Evolutionary conservation across 2,888 invertebrate genomes (phyloP).

Genomic region (Pocota personata): DNA sequence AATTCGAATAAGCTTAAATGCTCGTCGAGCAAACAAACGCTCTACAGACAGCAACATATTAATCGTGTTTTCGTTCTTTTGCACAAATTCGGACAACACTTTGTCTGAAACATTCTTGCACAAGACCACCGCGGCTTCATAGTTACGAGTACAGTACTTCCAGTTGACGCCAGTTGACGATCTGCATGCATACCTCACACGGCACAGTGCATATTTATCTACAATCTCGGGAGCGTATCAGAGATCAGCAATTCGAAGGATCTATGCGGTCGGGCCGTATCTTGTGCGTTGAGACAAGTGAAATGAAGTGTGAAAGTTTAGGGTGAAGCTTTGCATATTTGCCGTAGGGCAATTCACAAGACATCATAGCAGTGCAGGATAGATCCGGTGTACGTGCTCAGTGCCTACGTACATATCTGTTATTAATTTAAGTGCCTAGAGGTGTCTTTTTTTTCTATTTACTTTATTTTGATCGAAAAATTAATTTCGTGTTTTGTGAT

Average conservation of each 20-base stretch:
- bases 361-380: neutral
- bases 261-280: neutral
- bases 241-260: slow-evolving; percentile 9
- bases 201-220: slow-evolving; percentile 10
- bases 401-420: slow-evolving; percentile 15
- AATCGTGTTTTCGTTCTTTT: slow-evolving; percentile 62
- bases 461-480: slow-evolving; percentile 37
- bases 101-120: slow-evolving; percentile 27
- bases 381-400: neutral
- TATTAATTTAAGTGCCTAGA: slow-evolving; percentile 69
- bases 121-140: slow-evolving; percentile 13
- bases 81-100: slow-evolving; percentile 47
- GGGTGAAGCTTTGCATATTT: slow-evolving; percentile 32
- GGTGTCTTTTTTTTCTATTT: slow-evolving; percentile 43
- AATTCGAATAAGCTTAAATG: slow-evolving; percentile 37
- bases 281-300: neutral
- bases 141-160: slow-evolving; percentile 35
- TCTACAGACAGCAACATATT: slow-evolving; percentile 49
- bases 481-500: slow-evolving; percentile 66
- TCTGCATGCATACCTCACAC: slow-evolving; percentile 62
- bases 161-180: slow-evolving; percentile 58
- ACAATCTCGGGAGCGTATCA: neutral
- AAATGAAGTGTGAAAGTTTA: slow-evolving; percentile 3
- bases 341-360: neutral
- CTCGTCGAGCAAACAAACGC: slow-evolving; percentile 27